Evolutionary conservation across 2,797 vertebrate genomes (phyloP), one percentile per base, ranked within the genome.

Genomic region (Okamejei kenojei): DNA sequence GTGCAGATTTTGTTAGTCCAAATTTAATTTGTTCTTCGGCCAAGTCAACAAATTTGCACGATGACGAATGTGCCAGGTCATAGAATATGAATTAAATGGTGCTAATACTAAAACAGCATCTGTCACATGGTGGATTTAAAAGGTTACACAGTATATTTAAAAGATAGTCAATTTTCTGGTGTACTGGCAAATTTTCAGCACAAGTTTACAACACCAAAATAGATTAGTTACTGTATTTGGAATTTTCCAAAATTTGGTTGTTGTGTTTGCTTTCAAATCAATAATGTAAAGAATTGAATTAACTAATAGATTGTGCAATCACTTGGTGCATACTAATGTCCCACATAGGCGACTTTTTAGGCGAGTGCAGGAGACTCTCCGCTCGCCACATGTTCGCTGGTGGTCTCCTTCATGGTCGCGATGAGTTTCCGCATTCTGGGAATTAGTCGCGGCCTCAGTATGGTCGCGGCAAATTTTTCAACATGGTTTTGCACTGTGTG

Each of bases 231-330:
- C 61, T 13, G 26, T 10, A 82, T 29, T 54, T 6, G 6, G n/a
- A 90, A 11, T 68, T 5, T 45, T 92, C 63, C 68, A 80, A 58
- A 81, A 63, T 93, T 94, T 93, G 23, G 54, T 78, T 74, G 71
- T 26, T 4, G 80, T 58, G 23, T 0, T 58, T 82, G 80, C 23
- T 54, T 82, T 11, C 54, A 61, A 84, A 84, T 29, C 26, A 61
- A 73, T 73, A 1, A 61, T 79, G 23, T 0, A 17, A 93, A 94
- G 93, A 4, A 26, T 21, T 23, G 1, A 23, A 94, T 93, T 76
- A 93, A 94, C 88, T 35, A 90, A 91, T 93, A 93, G 90, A 68
- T 90, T 93, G 91, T 93, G 38, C 38, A 93, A 93, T 94, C 86
- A 94, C 91, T 94, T 94, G 76, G 63, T 80, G 63, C 68, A 45